phyloP scores from a whole-genome alignment of 2,113 vertebrate species.

The Paedocypris sp. region DNA sequence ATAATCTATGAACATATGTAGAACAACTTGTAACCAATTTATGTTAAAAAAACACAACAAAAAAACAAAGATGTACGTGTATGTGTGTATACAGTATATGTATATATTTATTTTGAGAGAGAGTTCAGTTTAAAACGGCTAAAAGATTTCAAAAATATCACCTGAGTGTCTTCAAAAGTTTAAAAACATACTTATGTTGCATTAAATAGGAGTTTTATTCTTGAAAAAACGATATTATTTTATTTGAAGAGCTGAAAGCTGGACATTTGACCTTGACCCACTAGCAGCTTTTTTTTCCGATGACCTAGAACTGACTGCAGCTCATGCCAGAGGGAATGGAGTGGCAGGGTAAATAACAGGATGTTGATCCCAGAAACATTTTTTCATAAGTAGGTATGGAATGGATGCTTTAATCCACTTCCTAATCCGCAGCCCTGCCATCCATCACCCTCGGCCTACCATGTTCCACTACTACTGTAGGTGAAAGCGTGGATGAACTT shows the following conservation, averaged over 20 bases:
- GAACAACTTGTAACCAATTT: too few relatives aligned
- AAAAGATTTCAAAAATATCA: too few relatives aligned
- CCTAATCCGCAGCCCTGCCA: slow-evolving; percentile 11
- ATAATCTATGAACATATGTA: too few relatives aligned
- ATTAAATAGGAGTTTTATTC: too few relatives aligned
- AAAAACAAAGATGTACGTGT: too few relatives aligned
- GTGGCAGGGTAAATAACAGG: background rate
- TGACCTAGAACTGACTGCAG: slow-evolving; percentile 34
- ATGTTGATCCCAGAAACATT: background rate
- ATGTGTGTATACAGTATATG: too few relatives aligned
- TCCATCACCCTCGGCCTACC: background rate
- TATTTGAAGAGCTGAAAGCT: background rate
- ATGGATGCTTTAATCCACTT: slow-evolving; percentile 12
- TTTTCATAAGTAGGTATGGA: background rate
- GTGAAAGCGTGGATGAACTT: background rate
- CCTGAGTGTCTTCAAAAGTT: too few relatives aligned
- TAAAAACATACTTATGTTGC: too few relatives aligned
- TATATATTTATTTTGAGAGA: too few relatives aligned
- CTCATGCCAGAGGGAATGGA: background rate
- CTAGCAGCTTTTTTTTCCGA: slow-evolving; percentile 21
- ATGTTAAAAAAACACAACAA: too few relatives aligned
- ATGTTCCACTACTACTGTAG: background rate
- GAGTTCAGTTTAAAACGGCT: too few relatives aligned
- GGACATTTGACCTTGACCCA: slow-evolving; percentile 41
- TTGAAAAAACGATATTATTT: too few relatives aligned